Evolutionary conservation across 2,113 vertebrate genomes (phyloP).

Genomic region (Bubo bubo): DNA sequence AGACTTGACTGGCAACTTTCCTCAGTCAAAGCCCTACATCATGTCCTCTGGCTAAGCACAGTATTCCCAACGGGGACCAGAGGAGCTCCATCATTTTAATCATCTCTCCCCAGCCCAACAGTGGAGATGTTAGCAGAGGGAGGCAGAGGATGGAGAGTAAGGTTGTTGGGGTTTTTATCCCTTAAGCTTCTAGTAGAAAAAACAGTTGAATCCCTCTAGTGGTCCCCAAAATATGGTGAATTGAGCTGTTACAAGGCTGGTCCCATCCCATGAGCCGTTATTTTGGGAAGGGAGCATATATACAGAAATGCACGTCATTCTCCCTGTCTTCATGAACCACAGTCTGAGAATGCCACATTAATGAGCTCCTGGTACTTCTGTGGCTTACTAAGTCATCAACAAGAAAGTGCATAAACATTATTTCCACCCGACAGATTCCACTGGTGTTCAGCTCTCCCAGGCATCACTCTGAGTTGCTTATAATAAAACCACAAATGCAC

Average conservation of each 20-base stretch:
- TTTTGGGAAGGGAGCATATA: not conserved
- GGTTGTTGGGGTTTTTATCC: not conserved
- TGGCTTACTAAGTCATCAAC: conserved; percentile 38
- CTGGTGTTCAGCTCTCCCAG: conserved; percentile 1
- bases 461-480: not conserved
- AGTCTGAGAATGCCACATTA: conserved; percentile 27
- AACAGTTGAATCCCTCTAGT: not conserved
- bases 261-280: not conserved
- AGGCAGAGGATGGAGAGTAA: not conserved
- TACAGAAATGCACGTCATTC: not conserved
- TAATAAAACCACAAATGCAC: conserved; percentile 12
- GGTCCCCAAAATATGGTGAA: not conserved
- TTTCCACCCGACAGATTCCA: conserved; percentile 33
- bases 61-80: not conserved
- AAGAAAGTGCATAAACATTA: conserved; percentile 30
- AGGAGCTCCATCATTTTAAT: not conserved
- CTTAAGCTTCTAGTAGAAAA: not conserved
- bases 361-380: conserved; percentile 27
- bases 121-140: not conserved
- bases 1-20: not conserved
- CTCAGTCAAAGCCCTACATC: not conserved
- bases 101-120: not conserved
- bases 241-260: not conserved
- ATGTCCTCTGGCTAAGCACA: not conserved
- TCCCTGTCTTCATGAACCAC: not conserved